These are phyloP conservation scores for Agrilus biguttatus DNA, from an alignment of 2,888 invertebrate species.

Conservation along the genomic window DNA sequence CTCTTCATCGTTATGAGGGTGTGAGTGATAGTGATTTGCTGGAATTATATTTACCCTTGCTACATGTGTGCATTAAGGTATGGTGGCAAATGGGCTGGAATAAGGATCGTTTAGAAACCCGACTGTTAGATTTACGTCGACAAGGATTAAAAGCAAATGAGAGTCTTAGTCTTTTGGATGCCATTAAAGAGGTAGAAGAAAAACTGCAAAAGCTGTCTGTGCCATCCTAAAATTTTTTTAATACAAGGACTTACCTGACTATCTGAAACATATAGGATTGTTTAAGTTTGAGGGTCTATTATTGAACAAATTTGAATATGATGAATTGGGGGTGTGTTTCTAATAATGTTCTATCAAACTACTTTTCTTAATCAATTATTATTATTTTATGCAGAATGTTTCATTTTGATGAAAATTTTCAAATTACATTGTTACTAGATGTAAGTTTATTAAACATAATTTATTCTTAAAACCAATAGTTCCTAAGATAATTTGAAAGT, in stretches of 20 bases:
- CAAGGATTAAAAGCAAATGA: constrained; percentile 53
- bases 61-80: constrained; percentile 51
- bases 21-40: constrained; percentile 57
- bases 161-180: constrained; percentile 44
- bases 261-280: too few relatives aligned
- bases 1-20: constrained; percentile 54
- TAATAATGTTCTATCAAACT: too few relatives aligned
- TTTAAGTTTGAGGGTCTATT: too few relatives aligned
- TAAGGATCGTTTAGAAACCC: constrained; percentile 43
- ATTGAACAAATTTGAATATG: too few relatives aligned
- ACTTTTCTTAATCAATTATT: too few relatives aligned
- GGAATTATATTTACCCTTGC: constrained; percentile 50
- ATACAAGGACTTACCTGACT: not conserved
- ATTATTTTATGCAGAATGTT: too few relatives aligned
- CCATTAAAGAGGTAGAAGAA: constrained; percentile 42
- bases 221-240: constrained; percentile 10
- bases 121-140: constrained; percentile 44
- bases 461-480: too few relatives aligned
- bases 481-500: too few relatives aligned
- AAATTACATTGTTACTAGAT: too few relatives aligned
- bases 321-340: too few relatives aligned
- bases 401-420: too few relatives aligned
- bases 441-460: too few relatives aligned
- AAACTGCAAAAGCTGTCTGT: constrained; percentile 2
- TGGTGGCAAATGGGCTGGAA: constrained; percentile 50